phyloP scores from a whole-genome alignment of 2,113 vertebrate genomes.

The Prietella phreatophila region DNA sequence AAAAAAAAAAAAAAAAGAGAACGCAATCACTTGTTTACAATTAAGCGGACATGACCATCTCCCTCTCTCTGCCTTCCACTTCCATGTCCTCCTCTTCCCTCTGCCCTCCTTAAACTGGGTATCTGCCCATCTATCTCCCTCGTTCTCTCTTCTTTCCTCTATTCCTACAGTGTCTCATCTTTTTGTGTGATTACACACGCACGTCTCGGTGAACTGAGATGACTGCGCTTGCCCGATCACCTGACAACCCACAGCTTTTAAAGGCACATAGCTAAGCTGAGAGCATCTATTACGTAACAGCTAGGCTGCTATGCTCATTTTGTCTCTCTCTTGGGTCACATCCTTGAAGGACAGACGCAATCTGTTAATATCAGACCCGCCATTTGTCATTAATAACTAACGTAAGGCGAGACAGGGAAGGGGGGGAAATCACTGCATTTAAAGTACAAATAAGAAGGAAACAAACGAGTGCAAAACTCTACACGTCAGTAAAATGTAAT shows the following conservation, averaged over 20 bases:
- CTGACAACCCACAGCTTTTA: slow-evolving; percentile 76
- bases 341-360: slow-evolving; percentile 28
- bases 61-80: slow-evolving; percentile 43
- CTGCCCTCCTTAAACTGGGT: slow-evolving; percentile 62
- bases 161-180: slow-evolving; percentile 48
- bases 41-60: slow-evolving; percentile 66
- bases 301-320: slow-evolving; percentile 50
- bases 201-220: slow-evolving; percentile 62
- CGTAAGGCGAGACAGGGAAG: not conserved
- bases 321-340: slow-evolving; percentile 35
- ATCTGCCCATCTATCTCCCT: slow-evolving; percentile 56
- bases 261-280: slow-evolving; percentile 70
- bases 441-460: not conserved
- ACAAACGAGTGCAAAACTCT: not conserved
- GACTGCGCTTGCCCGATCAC: slow-evolving; percentile 71
- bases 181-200: slow-evolving; percentile 59
- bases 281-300: slow-evolving; percentile 60
- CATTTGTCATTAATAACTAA: not conserved
- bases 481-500: not conserved
- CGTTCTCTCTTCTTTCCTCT: slow-evolving; percentile 48
- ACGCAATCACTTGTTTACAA: slow-evolving; percentile 54
- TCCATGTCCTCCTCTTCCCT: slow-evolving; percentile 53
- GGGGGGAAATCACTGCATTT: not conserved
- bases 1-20: not conserved
- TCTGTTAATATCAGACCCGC: slow-evolving; percentile 21